Percentiles rank a stretch among this genome's conserved stretches.
These are phyloP conservation scores for Acridotheres tristis DNA, from an alignment of 2,797 vertebrate genomes.

Conservation along the genomic window DNA sequence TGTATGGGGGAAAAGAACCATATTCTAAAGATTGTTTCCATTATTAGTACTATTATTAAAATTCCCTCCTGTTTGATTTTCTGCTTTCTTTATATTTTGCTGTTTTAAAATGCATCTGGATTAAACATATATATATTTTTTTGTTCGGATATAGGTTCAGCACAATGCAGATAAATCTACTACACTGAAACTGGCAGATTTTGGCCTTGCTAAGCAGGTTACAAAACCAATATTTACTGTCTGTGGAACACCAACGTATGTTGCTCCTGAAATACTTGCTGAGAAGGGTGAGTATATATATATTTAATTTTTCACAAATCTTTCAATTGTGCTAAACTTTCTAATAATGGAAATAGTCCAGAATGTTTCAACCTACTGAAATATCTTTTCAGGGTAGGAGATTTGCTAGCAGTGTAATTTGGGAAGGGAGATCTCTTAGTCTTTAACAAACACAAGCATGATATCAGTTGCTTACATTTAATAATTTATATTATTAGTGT, in stretches of 20 bases:
- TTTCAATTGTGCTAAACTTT: not conserved
- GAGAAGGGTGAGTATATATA: constrained; percentile 85
- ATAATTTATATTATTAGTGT: not conserved
- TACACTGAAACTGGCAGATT: constrained; percentile 93
- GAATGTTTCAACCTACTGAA: not conserved
- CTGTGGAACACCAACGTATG: constrained; percentile 96
- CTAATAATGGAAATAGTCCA: not conserved
- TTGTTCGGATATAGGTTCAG: constrained; percentile 81
- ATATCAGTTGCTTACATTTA: not conserved
- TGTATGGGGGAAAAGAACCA: too few relatives aligned
- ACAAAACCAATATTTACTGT: constrained; percentile 95
- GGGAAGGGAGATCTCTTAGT: not conserved
- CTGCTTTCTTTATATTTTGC: not conserved
- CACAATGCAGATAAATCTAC: constrained; percentile 80
- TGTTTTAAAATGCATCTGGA: not conserved
- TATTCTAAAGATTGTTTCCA: not conserved
- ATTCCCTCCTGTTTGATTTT: not conserved
- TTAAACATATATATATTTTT: not conserved
- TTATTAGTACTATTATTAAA: not conserved
- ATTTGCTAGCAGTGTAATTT: not conserved
- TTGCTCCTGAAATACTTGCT: constrained; percentile 95
- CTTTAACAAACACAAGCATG: not conserved
- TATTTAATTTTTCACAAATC: not conserved
- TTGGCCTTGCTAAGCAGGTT: constrained; percentile 93
- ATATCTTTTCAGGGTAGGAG: not conserved